Conservation (phyloP, 2,797 vertebrate genomes). For the Sarcoramphus papa region DNA sequence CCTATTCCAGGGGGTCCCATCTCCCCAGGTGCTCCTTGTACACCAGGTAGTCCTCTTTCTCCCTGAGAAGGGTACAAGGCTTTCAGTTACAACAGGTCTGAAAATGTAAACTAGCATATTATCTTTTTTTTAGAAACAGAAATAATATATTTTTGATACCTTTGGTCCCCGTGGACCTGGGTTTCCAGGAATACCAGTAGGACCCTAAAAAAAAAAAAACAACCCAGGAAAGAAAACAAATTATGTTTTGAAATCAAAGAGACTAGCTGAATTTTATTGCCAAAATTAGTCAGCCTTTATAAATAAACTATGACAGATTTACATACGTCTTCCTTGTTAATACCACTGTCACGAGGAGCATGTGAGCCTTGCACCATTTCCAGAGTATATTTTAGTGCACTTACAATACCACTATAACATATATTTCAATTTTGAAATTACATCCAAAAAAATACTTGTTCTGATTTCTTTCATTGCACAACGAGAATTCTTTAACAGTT, state of each 20-base stretch:
- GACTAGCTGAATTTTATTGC: not conserved
- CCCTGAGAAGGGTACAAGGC: conserved; percentile 76
- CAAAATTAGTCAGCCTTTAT: not conserved
- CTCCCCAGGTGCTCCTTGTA: conserved; percentile 90
- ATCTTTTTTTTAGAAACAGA: not conserved
- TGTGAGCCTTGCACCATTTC: not conserved
- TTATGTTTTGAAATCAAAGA: not conserved
- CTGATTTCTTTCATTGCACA: not conserved
- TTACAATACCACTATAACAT: not conserved
- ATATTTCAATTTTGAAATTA: not conserved
- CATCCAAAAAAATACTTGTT: not conserved
- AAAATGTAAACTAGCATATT: not conserved
- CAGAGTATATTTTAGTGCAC: not conserved
- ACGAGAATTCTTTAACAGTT: not conserved
- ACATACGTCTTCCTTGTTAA: not conserved
- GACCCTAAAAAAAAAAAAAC: conserved; percentile 74
- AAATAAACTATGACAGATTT: not conserved
- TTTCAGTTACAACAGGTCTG: not conserved
- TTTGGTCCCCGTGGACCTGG: conserved; percentile 92
- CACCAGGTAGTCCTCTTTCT: conserved; percentile 91
- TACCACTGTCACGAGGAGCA: not conserved
- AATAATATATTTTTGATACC: conserved; percentile 72
- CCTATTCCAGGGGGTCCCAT: conserved; percentile 85
- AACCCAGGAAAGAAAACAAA: not conserved
- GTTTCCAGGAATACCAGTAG: conserved; percentile 73